Percentiles rank a stretch among this genome's conserved stretches.
Evolutionary conservation across 2,888 invertebrate genomes (phyloP).

Genomic region (Drosophila limbata): DNA sequence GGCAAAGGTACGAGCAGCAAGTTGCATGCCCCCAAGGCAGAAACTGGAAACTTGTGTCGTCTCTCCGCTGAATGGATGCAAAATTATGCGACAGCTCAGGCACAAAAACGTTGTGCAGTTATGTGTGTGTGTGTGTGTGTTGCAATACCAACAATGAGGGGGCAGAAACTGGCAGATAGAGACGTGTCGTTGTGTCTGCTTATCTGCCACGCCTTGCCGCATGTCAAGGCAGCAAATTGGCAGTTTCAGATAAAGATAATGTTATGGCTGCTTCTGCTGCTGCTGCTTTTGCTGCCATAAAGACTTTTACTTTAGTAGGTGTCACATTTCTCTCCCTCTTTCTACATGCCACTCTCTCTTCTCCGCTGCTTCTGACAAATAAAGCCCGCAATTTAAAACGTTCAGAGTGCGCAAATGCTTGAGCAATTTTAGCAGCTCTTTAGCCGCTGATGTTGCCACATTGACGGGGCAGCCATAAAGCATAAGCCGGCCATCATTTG

Average conservation of each 20-base stretch:
- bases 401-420: constrained; percentile 18
- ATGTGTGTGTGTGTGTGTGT: not conserved
- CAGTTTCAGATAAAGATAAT: constrained; percentile 80
- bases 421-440: constrained; percentile 31
- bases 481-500: constrained; percentile 53
- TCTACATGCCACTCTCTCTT: not conserved
- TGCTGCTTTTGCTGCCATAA: constrained; percentile 48
- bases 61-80: constrained; percentile 56
- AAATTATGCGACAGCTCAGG: constrained; percentile 69
- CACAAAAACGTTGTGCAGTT: constrained; percentile 41
- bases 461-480: constrained; percentile 39
- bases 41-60: not conserved
- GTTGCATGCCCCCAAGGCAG: constrained; percentile 20
- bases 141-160: constrained; percentile 5
- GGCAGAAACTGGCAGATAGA: constrained; percentile 5
- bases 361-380: constrained; percentile 53
- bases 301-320: constrained; percentile 73
- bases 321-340: constrained; percentile 67
- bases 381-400: constrained; percentile 67
- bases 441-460: constrained; percentile 31
- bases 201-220: constrained; percentile 61
- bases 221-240: constrained; percentile 71
- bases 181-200: constrained; percentile 35
- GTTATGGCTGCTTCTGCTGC: constrained; percentile 57
- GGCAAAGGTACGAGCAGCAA: constrained; percentile 48